Evolutionary conservation across 2,797 vertebrate genomes (phyloP).

Genomic region (Novumbra hubbsi): DNA sequence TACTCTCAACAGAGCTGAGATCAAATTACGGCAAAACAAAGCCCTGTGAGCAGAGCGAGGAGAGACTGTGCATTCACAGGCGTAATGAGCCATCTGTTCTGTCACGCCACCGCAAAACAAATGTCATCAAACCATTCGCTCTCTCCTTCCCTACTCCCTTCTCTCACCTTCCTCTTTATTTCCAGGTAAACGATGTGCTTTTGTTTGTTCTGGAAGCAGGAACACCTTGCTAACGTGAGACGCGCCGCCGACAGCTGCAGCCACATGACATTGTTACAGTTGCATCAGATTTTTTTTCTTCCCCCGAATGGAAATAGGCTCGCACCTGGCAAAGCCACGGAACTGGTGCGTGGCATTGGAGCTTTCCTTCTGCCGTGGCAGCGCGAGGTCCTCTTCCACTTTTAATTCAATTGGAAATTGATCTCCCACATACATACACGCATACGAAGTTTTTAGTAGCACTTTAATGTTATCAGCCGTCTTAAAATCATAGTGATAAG

Average conservation of each 20-base stretch:
- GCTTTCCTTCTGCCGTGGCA: not conserved
- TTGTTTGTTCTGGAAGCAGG: constrained; percentile 45
- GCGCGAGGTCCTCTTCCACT: not conserved
- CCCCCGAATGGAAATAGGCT: not conserved
- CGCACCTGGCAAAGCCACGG: not conserved
- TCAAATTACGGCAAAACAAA: constrained; percentile 58
- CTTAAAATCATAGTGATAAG: constrained; percentile 6
- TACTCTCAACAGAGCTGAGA: constrained; percentile 53
- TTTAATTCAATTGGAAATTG: not conserved
- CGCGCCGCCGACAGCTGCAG: constrained; percentile 47
- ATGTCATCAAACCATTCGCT: constrained; percentile 56
- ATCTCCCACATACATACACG: not conserved
- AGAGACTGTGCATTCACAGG: constrained; percentile 47
- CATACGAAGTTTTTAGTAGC: constrained; percentile 4
- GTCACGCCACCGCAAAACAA: constrained; percentile 54
- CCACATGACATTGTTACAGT: constrained; percentile 31
- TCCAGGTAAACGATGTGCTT: constrained; percentile 44
- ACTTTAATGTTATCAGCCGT: constrained; percentile 36
- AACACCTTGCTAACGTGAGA: constrained; percentile 48
- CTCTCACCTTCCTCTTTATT: constrained; percentile 17
- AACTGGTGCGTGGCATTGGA: not conserved
- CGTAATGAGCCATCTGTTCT: constrained; percentile 60
- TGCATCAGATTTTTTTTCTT: constrained; percentile 45
- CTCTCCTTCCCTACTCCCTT: constrained; percentile 46
- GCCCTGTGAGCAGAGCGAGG: constrained; percentile 51